These are phyloP conservation scores for Remorina albescens DNA, from an alignment of 2,797 vertebrate genomes.

Conservation along the genomic window DNA sequence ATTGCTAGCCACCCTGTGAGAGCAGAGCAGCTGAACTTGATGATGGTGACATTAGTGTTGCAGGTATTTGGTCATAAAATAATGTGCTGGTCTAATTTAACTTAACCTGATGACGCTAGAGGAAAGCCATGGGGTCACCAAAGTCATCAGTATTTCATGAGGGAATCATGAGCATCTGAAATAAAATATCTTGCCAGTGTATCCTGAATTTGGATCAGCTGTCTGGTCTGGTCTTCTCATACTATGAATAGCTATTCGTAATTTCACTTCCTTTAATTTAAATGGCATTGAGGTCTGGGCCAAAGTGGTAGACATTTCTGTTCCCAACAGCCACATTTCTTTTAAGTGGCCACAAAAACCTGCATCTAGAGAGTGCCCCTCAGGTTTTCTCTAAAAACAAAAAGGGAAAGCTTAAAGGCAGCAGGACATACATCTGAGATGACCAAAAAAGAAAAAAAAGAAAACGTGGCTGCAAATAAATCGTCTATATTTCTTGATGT, in stretches of 20 bases:
- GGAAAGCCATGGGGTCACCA: neutral
- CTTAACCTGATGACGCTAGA: neutral
- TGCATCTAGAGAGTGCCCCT: neutral
- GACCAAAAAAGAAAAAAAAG: slow-evolving; percentile 1
- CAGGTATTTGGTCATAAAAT: neutral
- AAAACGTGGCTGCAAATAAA: slow-evolving; percentile 5
- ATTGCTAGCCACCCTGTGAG: neutral
- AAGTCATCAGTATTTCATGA: neutral
- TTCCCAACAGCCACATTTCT: neutral
- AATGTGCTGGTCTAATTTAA: neutral
- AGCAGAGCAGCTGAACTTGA: neutral
- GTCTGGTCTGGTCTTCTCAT: no score
- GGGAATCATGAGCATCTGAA: neutral
- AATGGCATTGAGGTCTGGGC: neutral
- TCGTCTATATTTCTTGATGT: neutral
- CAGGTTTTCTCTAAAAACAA: slow-evolving; percentile 5
- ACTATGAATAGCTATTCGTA: neutral
- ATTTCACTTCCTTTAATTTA: neutral
- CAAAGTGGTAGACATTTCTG: neutral
- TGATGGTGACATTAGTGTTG: neutral
- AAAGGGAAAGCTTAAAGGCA: neutral
- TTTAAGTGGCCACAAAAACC: neutral
- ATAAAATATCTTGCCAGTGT: neutral
- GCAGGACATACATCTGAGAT: neutral
- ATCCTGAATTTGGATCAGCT: neutral